These are phyloP conservation scores for Microctonus brassicae DNA, from an alignment of 2,888 invertebrate genomes.

Conservation along the genomic window DNA sequence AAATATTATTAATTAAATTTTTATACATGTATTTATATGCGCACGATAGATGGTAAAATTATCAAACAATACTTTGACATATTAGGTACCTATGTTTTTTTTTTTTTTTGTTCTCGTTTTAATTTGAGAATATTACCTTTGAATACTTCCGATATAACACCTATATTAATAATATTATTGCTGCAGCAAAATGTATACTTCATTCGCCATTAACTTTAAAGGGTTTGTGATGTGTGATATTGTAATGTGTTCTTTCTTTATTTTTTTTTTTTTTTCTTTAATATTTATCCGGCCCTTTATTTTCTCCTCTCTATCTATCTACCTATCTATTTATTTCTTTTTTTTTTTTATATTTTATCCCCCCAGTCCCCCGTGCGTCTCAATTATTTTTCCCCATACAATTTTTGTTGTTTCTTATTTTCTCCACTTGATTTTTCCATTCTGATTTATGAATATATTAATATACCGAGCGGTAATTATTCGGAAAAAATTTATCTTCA, in stretches of 20 bases:
- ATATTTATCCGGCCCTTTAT: not conserved
- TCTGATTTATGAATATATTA: conserved; percentile 13
- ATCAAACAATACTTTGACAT: conserved; percentile 12
- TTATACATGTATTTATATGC: conserved; percentile 32
- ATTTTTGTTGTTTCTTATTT: not conserved
- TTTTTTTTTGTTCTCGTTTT: conserved; percentile 32
- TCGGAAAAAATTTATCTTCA: conserved; percentile 11
- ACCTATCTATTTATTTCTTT: not conserved
- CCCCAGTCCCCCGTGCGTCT: not conserved
- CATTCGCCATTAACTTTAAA: conserved; percentile 43
- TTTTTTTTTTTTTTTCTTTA: conserved; percentile 5
- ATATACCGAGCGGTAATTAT: conserved; percentile 30
- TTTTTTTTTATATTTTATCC: not conserved
- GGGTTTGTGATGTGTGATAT: conserved; percentile 30
- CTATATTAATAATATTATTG: conserved; percentile 70
- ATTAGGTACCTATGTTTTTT: not conserved
- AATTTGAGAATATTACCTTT: conserved; percentile 30
- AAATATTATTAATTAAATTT: not conserved
- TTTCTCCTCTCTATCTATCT: not conserved
- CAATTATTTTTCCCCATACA: not conserved
- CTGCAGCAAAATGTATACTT: conserved; percentile 69
- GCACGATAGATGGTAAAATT: conserved; percentile 8
- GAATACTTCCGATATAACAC: conserved; percentile 53
- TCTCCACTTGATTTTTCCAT: not conserved
- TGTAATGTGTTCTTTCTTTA: conserved; percentile 33